Conservation (phyloP, 2,113 vertebrate species). For the Alethe castanea region DNA sequence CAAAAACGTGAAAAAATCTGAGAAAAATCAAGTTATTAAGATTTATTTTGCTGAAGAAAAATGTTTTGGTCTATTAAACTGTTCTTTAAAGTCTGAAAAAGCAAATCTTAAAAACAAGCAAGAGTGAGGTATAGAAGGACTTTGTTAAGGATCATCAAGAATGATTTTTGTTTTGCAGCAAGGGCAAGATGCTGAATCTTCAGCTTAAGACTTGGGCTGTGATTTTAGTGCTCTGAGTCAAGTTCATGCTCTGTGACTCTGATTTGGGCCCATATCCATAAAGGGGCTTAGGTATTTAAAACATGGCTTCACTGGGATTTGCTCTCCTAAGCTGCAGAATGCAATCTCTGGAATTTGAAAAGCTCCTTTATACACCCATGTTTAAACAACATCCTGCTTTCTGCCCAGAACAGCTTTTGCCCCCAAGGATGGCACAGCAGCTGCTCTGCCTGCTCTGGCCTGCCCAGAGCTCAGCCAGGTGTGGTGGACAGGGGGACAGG, state of each 20-base stretch:
- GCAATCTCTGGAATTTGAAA: not conserved
- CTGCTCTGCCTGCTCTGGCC: not conserved
- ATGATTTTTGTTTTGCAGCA: not conserved
- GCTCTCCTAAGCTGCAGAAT: not conserved
- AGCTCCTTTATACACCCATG: not conserved
- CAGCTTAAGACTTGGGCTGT: not conserved
- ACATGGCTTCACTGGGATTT: not conserved
- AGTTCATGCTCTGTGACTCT: not conserved
- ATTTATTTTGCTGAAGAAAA: not conserved
- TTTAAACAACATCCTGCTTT: not conserved
- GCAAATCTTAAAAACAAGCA: not conserved
- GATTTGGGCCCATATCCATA: not conserved
- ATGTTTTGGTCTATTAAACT: not conserved
- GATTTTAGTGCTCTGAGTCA: not conserved
- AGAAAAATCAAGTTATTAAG: not conserved
- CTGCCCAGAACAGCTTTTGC: not conserved
- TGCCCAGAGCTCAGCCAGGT: not conserved
- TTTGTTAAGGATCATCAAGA: not conserved
- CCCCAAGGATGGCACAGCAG: not conserved
- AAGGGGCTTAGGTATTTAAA: slow-evolving; percentile 15
- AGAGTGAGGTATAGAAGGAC: not conserved
- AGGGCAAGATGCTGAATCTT: not conserved
- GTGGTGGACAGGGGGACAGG: too few relatives aligned
- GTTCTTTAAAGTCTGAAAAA: not conserved
- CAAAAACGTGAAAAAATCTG: not conserved